These are phyloP conservation scores for Blastomussa wellsi DNA, from an alignment of 92 coral and sea anemone genomes.

Conservation along the genomic window DNA sequence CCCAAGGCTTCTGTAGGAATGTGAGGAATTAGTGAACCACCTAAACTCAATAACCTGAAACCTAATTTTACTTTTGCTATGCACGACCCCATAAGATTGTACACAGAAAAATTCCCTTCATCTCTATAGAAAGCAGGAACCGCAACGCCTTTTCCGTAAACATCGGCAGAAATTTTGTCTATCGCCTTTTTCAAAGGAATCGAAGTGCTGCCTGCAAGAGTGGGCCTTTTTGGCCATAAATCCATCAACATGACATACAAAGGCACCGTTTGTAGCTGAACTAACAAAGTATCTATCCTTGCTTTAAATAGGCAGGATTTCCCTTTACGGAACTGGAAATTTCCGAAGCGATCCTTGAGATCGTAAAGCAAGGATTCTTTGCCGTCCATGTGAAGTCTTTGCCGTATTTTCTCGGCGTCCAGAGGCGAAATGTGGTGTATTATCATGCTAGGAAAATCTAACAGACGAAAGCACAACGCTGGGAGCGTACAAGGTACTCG, in stretches of 20 bases:
- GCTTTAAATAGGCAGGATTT: conserved; percentile 92
- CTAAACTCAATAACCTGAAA: conserved; percentile 83
- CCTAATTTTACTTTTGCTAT: conserved; percentile 76
- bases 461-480: conserved; percentile 87
- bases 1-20: conserved; percentile 60
- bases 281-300: conserved; percentile 49
- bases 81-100: conserved; percentile 85
- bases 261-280: conserved; percentile 77
- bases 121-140: conserved; percentile 80
- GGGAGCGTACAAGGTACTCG: conserved; percentile 75
- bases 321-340: conserved; percentile 73
- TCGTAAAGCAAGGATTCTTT: conserved; percentile 53
- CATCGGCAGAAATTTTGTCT: conserved; percentile 64
- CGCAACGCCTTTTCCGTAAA: conserved; percentile 67
- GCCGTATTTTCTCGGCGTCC: conserved; percentile 67
- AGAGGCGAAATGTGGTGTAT: conserved; percentile 74
- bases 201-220: conserved; percentile 80
- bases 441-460: conserved; percentile 88
- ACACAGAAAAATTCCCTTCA: conserved; percentile 71
- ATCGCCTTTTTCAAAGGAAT: conserved; percentile 71
- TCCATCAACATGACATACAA: conserved; percentile 91
- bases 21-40: conserved; percentile 88
- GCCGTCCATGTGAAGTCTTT: conserved; percentile 58
- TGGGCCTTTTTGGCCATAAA: conserved; percentile 73
- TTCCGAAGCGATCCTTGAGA: conserved; percentile 75